Evolutionary conservation across 2,888 invertebrate genomes (phyloP), one percentile per base, ranked within the genome.

Genomic region (Hoplodrina blanda): DNA sequence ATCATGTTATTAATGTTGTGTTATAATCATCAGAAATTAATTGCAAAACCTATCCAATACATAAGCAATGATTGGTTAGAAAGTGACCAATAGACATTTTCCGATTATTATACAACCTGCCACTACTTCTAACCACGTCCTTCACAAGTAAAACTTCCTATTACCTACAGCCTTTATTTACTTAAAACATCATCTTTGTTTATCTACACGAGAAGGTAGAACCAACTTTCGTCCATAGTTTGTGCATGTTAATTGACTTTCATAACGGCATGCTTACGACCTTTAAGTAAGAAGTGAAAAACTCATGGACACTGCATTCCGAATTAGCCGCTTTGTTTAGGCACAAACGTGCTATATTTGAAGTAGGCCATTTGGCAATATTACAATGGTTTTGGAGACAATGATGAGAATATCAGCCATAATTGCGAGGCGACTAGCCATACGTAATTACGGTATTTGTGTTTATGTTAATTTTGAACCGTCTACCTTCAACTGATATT

Each of bases 361-460:
- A 84, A 86, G 84, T 85, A 66, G 81, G 78, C 55, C 83, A 67
- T 80, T 83, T 78, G 68, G 80, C 62, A 80, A 80, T 77, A 62
- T 64, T 55, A 71, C 73, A 76, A 75, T 75, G 54, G 74, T 68
- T 50, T 76, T 62, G 44, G 64, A 77, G 69, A 83, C 78, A 84
- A 84, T 79, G 70, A 78, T 81, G 85, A 69, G 76, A 78, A 75
- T 73, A 71, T 68, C 11, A 70, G 68, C 56, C 19, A 78, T 81
- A 56, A 69, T 82, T 68, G 65, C 49, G 13, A 41, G 41, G 3
- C 41, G 53, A 69, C 63, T 53, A 55, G 67, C 41, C 63, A 66
- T 62, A 56, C 56, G 70, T 73, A 73, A 68, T 68, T 69, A 71
- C 65, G 15, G 57, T 66, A 19, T 69, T 63, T 63, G 55, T 57